These are phyloP conservation scores for Nasonia giraulti DNA, from an alignment of 1,140 invertebrate species.

Conservation along the genomic window DNA sequence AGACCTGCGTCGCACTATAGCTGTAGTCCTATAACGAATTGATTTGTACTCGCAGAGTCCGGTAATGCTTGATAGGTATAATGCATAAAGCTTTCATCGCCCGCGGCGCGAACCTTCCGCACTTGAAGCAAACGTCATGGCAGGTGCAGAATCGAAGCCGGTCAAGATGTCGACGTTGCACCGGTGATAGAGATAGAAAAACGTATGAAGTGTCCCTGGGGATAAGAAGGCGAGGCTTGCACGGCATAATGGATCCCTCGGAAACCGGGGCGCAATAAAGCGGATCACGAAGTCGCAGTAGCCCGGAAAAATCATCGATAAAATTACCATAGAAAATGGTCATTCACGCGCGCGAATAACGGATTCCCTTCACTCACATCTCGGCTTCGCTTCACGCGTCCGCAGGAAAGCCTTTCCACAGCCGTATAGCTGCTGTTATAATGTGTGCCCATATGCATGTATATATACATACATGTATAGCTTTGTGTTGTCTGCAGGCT, in stretches of 20 bases:
- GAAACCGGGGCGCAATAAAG: not conserved
- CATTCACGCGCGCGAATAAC: not conserved
- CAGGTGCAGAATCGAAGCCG: not conserved
- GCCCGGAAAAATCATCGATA: slow-evolving; percentile 46
- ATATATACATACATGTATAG: not conserved
- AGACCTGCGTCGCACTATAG: too few species aligned
- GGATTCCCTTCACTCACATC: not conserved
- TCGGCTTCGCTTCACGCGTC: not conserved
- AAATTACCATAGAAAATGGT: slow-evolving; percentile 54
- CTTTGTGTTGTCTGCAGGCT: not conserved
- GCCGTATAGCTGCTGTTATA: too few species aligned
- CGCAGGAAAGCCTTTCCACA: not conserved
- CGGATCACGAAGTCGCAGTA: not conserved
- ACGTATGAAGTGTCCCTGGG: not conserved
- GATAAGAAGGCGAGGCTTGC: not conserved
- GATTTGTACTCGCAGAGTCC: too few species aligned
- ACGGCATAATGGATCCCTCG: too few species aligned
- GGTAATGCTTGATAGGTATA: not conserved
- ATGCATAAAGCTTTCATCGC: slow-evolving; percentile 1
- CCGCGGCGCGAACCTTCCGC: not conserved
- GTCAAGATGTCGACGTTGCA: not conserved
- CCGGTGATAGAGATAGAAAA: too few species aligned
- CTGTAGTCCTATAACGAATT: too few species aligned
- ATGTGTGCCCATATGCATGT: too few species aligned
- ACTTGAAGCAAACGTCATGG: slow-evolving; percentile 2